Conservation (phyloP, 1,140 invertebrate species). For the Lepidurus packardi region DNA sequence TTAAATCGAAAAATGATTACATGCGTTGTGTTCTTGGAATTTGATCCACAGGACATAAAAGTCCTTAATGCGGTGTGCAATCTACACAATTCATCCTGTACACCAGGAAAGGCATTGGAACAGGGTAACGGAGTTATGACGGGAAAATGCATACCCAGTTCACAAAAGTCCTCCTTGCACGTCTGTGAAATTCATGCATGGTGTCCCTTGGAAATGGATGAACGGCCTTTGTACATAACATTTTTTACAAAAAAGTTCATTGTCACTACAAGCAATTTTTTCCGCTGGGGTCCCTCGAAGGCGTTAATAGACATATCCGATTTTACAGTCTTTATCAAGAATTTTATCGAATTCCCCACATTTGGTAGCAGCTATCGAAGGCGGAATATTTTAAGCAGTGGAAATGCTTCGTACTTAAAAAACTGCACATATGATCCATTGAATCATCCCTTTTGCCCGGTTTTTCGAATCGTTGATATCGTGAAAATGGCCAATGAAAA, state of each 20-base stretch:
- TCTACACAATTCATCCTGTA: slow-evolving; percentile 40
- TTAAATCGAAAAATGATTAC: slow-evolving; percentile 26
- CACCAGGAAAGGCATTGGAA: slow-evolving; percentile 37
- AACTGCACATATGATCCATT: slow-evolving; percentile 45
- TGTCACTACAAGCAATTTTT: neutral
- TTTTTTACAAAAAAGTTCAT: neutral
- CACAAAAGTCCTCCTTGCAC: slow-evolving; percentile 34
- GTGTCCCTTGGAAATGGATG: slow-evolving; percentile 51
- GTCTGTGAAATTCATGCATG: slow-evolving; percentile 50
- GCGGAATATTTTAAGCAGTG: slow-evolving; percentile 47
- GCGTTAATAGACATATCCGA: slow-evolving; percentile 45
- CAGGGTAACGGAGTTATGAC: slow-evolving; percentile 47
- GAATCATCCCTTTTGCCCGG: slow-evolving; percentile 48
- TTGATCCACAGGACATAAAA: slow-evolving; percentile 39
- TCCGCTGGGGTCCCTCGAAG: slow-evolving; percentile 40
- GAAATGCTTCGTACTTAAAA: slow-evolving; percentile 44
- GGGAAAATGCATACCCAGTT: slow-evolving; percentile 45
- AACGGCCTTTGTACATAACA: slow-evolving; percentile 40
- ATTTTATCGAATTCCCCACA: slow-evolving; percentile 50
- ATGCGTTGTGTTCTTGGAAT: slow-evolving; percentile 31
- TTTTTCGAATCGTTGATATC: slow-evolving; percentile 50
- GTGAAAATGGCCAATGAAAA: slow-evolving; percentile 43
- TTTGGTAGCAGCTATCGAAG: slow-evolving; percentile 39
- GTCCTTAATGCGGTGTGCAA: slow-evolving; percentile 37
- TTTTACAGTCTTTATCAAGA: slow-evolving; percentile 54